These are phyloP conservation scores for Larimichthys polyactis DNA, from an alignment of 2,113 vertebrate species.

Conservation along the genomic window DNA sequence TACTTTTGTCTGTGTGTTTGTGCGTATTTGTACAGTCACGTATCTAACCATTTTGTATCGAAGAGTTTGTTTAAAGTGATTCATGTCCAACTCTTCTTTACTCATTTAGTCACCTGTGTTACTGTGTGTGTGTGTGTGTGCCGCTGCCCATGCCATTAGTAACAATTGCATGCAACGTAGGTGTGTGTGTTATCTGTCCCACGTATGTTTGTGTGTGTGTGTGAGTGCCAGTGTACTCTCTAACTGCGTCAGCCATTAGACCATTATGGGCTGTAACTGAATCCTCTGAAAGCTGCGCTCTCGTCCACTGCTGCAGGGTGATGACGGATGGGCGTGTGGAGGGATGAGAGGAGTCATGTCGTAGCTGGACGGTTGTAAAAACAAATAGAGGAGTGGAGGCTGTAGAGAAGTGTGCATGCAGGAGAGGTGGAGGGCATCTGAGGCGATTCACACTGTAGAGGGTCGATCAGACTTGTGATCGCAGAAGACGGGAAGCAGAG, in stretches of 20 bases:
- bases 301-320: constrained; percentile 39
- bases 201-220: constrained; percentile 31
- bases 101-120: constrained; percentile 10
- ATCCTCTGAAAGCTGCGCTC: constrained; percentile 72
- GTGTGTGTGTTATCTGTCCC: not conserved
- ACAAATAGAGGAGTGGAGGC: constrained; percentile 59
- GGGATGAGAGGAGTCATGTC: constrained; percentile 43
- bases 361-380: constrained; percentile 37
- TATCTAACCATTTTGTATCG: not conserved
- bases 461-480: constrained; percentile 17
- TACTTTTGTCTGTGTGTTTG: constrained; percentile 31
- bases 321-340: constrained; percentile 57
- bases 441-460: constrained; percentile 46
- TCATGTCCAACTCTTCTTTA: not conserved
- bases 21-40: constrained; percentile 17
- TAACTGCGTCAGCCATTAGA: constrained; percentile 69
- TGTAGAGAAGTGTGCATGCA: constrained; percentile 30
- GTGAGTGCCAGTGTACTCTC: constrained; percentile 47
- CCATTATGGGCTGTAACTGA: constrained; percentile 73
- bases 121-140: not conserved
- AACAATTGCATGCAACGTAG: not conserved
- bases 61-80: not conserved
- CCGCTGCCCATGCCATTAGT: constrained; percentile 15
- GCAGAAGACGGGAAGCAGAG: constrained; percentile 16
- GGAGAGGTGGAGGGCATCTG: constrained; percentile 37